Conservation (phyloP, 2,797 vertebrate species). For the Epinephelus malabaricus region DNA sequence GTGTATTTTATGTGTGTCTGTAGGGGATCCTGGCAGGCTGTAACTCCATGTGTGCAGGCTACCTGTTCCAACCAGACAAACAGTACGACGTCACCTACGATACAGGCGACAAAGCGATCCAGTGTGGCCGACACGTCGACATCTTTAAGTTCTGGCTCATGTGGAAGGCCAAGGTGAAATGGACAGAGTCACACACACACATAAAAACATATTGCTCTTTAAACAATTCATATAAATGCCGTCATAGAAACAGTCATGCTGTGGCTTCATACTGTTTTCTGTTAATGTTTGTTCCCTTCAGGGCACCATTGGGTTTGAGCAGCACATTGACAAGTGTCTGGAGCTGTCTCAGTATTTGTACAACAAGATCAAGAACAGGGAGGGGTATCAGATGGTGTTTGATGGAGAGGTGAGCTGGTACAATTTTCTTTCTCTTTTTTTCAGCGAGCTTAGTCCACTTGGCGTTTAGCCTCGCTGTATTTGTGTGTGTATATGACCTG, state of each 20-base stretch:
- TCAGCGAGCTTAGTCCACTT: no score
- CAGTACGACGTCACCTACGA: slow-evolving; percentile 98
- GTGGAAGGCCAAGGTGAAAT: slow-evolving; percentile 93
- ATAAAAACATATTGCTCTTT: neutral
- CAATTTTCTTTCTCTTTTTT: neutral
- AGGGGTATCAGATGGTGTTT: slow-evolving; percentile 98
- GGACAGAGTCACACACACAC: neutral
- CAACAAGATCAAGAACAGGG: slow-evolving; percentile 96
- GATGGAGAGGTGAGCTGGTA: slow-evolving; percentile 91
- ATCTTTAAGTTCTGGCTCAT: slow-evolving; percentile 99
- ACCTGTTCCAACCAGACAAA: slow-evolving; percentile 99
- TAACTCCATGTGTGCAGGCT: slow-evolving; percentile 98
- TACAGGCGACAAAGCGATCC: slow-evolving; percentile 98
- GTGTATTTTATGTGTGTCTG: slow-evolving; percentile 8
- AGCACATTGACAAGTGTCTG: slow-evolving; percentile 97
- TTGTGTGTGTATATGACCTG: neutral
- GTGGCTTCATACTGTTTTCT: neutral
- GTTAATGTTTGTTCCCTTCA: slow-evolving; percentile 58
- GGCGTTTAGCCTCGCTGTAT: no score
- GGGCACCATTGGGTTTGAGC: slow-evolving; percentile 98
- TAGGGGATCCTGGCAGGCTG: slow-evolving; percentile 96
- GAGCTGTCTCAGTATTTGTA: slow-evolving; percentile 97
- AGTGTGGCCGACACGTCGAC: slow-evolving; percentile 98
- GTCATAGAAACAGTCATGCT: neutral
- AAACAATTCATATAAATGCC: neutral